Evolutionary conservation across 2,888 invertebrate species (phyloP).

Genomic region (Nomada goodeniana): DNA sequence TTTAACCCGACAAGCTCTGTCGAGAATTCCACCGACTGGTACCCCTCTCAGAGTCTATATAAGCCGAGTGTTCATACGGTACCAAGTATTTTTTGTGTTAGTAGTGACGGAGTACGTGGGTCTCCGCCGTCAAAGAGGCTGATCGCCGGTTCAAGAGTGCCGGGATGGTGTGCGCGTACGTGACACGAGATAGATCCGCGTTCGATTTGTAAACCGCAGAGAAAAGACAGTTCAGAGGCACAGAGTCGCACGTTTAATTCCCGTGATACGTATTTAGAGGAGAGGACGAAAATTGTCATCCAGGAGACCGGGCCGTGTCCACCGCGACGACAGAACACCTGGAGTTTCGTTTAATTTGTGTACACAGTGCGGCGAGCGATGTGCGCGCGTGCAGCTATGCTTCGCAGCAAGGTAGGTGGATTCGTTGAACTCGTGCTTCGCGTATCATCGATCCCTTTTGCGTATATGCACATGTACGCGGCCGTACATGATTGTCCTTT

Average conservation of each 20-base stretch:
- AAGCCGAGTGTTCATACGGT: slow-evolving; percentile 77
- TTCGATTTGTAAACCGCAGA: slow-evolving; percentile 35
- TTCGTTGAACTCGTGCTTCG: slow-evolving; percentile 44
- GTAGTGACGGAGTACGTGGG: slow-evolving; percentile 65
- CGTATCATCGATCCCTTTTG: background rate
- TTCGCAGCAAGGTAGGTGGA: slow-evolving; percentile 78
- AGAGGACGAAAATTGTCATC: background rate
- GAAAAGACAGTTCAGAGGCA: slow-evolving; percentile 2
- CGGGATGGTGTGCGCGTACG: slow-evolving; percentile 74
- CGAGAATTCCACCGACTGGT: slow-evolving; percentile 59
- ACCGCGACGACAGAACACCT: background rate
- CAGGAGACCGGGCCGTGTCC: background rate
- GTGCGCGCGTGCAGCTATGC: slow-evolving; percentile 77
- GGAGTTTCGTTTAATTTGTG: slow-evolving; percentile 63
- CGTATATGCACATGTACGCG: background rate
- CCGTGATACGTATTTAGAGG: background rate
- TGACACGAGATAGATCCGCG: slow-evolving; percentile 57
- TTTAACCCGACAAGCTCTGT: slow-evolving; percentile 72
- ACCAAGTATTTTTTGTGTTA: slow-evolving; percentile 80
- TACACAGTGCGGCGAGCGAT: slow-evolving; percentile 69
- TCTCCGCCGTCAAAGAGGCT: slow-evolving; percentile 51
- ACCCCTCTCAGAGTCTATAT: slow-evolving; percentile 82
- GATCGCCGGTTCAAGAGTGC: slow-evolving; percentile 51
- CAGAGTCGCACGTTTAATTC: slow-evolving; percentile 3
- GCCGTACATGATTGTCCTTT: background rate